Evolutionary conservation across 2,888 invertebrate species (phyloP), one percentile per base, ranked within the genome.

Genomic region (Hypomecis atomaria): DNA sequence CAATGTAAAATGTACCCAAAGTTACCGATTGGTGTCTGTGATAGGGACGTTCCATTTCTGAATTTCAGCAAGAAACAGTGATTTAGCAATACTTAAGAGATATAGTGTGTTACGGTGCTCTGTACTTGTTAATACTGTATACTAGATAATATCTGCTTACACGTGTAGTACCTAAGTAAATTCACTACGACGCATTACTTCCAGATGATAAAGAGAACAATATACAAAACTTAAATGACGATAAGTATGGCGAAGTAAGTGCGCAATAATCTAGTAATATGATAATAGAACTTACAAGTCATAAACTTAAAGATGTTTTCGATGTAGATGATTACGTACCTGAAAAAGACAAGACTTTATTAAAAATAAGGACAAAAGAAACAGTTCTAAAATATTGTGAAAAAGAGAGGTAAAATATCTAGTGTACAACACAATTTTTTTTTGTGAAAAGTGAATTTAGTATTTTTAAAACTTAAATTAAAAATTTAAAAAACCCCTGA

Each of bases 261-360:
- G 50, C 50, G 50, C 50, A 50, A 38, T 50, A 50, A 38, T 11
- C 9, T 37, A 9, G 13, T 37, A 50, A 34, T 47, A 33, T 47
- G 36, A n/a, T 47, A 33, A 47, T 49, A 49, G 6, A 40, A 52
- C 52, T 52, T 42, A 42, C 40, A 33, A 52, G 52, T 52, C 40
- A 23, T 42, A 10, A n/a, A 8, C 37, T 37, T 9, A 1, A 5
- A 52, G 10, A 52, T n/a, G 13, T 42, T 11, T 44, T 54, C 11
- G 33, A 44, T 8, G 34, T 34, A 7, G n/a, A 9, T 7, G 13
- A 10, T 13, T 60, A 60, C 60, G 60, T 60, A 60, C 60, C 60
- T 60, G 60, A 42, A 54, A 60, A 59, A 53, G 11, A 47, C 13
- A 59, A 38, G 38, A 6, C 9, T 10, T 44, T 37, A 10, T 42